Evolutionary conservation across 2,113 vertebrate species (phyloP).

Genomic region (Megaleporinus macrocephalus): DNA sequence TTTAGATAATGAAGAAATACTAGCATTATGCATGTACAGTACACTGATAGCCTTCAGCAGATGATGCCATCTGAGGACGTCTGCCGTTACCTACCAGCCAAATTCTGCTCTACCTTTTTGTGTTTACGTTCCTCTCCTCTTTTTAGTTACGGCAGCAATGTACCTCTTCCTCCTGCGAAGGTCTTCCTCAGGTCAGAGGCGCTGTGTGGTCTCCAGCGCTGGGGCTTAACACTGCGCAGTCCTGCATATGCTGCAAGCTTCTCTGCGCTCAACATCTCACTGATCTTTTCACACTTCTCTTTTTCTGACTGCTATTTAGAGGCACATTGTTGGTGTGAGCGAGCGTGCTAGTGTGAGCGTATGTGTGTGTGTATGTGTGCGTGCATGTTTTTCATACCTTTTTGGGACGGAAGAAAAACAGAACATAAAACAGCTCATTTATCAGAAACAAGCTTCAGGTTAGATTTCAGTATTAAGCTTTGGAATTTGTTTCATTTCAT

Average conservation of each 20-base stretch:
- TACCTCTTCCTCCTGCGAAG: slow-evolving; percentile 7
- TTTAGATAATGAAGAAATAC: neutral
- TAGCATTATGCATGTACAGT: neutral
- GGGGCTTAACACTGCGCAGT: slow-evolving; percentile 6
- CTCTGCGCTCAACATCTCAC: slow-evolving; percentile 42
- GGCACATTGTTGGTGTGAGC: slow-evolving; percentile 24
- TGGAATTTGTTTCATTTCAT: no score
- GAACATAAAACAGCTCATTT: no score
- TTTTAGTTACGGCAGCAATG: neutral
- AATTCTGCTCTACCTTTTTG: slow-evolving; percentile 22
- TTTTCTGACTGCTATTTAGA: slow-evolving; percentile 54
- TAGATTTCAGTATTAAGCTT: no score
- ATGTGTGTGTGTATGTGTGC: neutral
- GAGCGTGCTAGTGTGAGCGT: neutral
- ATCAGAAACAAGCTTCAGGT: no score
- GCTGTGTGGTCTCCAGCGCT: neutral
- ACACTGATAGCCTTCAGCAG: neutral
- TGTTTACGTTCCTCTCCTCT: neutral
- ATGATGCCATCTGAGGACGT: neutral
- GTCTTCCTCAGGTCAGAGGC: slow-evolving; percentile 17
- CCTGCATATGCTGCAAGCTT: slow-evolving; percentile 7
- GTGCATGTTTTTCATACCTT: neutral
- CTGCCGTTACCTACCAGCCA: slow-evolving; percentile 44
- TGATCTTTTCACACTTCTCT: slow-evolving; percentile 56
- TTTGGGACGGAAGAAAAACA: neutral